Percentiles rank a stretch among this genome's conserved stretches.
Conservation (phyloP, 2,113 vertebrate genomes). For the Ariopsis seemanni region DNA sequence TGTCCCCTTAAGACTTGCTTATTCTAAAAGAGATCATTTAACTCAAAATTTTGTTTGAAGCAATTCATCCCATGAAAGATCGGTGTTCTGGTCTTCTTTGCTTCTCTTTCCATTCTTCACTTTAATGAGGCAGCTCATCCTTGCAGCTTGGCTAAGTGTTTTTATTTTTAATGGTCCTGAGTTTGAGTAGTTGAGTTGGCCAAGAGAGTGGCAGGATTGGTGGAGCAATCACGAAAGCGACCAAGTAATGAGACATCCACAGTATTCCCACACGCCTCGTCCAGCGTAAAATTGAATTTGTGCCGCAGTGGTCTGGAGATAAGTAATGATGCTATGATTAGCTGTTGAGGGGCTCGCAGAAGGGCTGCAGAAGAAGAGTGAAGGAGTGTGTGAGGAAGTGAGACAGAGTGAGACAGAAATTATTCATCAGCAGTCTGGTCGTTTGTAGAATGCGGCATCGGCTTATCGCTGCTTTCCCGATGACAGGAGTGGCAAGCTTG, state of each 20-base stretch:
- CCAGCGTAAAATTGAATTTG: conserved; percentile 42
- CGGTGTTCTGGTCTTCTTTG: neutral
- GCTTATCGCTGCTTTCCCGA: conserved; percentile 23
- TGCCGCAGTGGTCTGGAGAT: conserved; percentile 8
- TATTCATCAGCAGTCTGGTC: conserved; percentile 20
- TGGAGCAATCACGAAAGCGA: conserved; percentile 32
- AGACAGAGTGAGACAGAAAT: conserved; percentile 24
- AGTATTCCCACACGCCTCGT: conserved; percentile 29
- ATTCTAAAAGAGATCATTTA: neutral
- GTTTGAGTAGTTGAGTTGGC: conserved; percentile 11
- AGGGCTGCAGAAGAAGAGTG: neutral
- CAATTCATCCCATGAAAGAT: neutral
- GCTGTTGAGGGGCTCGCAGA: conserved; percentile 8
- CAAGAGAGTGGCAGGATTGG: conserved; percentile 16
- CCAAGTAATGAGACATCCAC: conserved; percentile 38
- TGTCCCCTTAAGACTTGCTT: neutral
- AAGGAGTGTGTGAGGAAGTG: conserved; percentile 7
- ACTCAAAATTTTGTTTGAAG: neutral
- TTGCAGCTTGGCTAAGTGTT: conserved; percentile 6
- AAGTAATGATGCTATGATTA: conserved; percentile 47
- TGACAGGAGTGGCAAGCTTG: neutral
- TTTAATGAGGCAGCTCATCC: neutral
- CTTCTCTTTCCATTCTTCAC: neutral
- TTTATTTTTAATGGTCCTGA: conserved; percentile 16
- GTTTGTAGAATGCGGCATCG: conserved; percentile 20